Base-by-base conservation (phyloP, 2,797 vertebrate species). In the Scolopax bukidnonensis region DNA sequence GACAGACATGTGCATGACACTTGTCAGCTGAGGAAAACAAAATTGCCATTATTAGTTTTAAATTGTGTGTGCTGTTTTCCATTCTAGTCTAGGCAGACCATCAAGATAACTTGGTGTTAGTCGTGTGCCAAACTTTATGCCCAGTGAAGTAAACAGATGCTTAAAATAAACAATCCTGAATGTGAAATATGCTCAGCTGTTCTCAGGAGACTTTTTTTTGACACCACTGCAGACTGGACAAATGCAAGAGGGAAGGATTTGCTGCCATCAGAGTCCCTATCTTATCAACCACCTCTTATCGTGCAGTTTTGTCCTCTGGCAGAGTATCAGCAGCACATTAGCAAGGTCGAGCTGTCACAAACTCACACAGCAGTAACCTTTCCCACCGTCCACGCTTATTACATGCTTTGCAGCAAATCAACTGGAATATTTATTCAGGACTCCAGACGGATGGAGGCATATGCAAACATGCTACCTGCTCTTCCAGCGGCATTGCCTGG, bases 131-230 rank as follows among this genome's bases (percentile, higher is more conserved):
- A 73, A 20, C 14, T 64, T 70, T 59, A 70, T 36, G 33, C 32
- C 40, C 61, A 93, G 77, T 61, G 59, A 95, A 87, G 65, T 76
- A 93, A 94, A 78, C 68, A 96, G 54, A 74, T 87, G 64, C 54
- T 90, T 88, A 89, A 87, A 96, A 92, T 85, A 96, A 94, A 69
- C 50, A 86, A 23, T 41, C 56, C 64, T 83, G 75, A 79, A 91
- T 80, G 75, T n/a, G 18, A 94, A 85, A 68, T 80, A 87, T 84
- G 81, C 74, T 95, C 89, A 94, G 93, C 92, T 95, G 85, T 75
- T 93, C 45, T 24, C 53, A 83, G 18, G 40, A 67, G 33, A 64
- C 43, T 48, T 90, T 70, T 40, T 51, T 56, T 56, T 76, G 24
- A 91, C 67, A 76, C 6, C 38, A 15, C 24, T 28, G 27, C 41